These are phyloP conservation scores for Aplocera efformata DNA, from an alignment of 2,888 invertebrate genomes.

Conservation along the genomic window DNA sequence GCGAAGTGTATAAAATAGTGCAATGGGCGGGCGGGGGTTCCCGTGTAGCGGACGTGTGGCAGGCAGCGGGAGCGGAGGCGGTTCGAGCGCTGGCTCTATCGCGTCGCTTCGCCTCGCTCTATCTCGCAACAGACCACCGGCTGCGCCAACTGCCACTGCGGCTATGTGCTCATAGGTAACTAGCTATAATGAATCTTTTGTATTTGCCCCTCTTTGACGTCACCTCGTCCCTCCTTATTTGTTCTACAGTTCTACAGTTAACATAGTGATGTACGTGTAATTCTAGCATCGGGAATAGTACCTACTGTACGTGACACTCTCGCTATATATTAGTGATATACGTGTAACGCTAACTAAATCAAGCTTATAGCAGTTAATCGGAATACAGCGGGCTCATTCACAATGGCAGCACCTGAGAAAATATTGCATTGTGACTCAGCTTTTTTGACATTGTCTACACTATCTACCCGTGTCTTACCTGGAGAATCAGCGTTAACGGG, in stretches of 20 bases:
- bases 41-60: slow-evolving; percentile 81
- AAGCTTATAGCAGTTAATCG: no score
- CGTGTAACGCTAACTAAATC: no score
- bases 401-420: no score
- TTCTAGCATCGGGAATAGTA: no score
- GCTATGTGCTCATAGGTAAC: slow-evolving; percentile 66
- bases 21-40: slow-evolving; percentile 81
- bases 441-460: neutral
- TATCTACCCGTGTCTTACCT: slow-evolving; percentile 5
- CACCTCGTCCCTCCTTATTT: no score
- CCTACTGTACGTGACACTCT: no score
- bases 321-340: no score
- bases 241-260: no score
- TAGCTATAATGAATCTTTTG: slow-evolving; percentile 3
- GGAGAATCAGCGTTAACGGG: slow-evolving; percentile 5
- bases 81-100: slow-evolving; percentile 81
- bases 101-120: slow-evolving; percentile 75
- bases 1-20: slow-evolving; percentile 83
- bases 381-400: no score
- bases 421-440: no score
- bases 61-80: slow-evolving; percentile 77
- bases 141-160: slow-evolving; percentile 78
- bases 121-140: slow-evolving; percentile 81
- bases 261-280: no score
- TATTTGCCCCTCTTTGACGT: no score